Evolutionary conservation across 2,113 vertebrate genomes (phyloP), one percentile per base, ranked within the genome.

Genomic region (Apaloderma vittatum): DNA sequence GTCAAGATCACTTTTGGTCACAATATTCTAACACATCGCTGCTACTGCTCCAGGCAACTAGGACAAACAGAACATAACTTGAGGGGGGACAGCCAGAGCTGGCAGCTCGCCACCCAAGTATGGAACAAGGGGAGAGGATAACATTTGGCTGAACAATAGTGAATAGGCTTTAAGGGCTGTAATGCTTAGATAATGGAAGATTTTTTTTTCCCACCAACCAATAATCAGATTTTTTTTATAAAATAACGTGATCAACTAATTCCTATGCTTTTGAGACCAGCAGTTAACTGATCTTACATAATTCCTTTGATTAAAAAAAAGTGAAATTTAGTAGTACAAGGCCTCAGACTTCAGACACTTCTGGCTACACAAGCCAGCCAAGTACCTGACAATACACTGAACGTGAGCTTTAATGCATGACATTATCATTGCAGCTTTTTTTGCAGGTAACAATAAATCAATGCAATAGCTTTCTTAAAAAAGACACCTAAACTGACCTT

Each of bases 131-230:
- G 57, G 62, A 97, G 93, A 97, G 92, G 94, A 87, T 54, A 96
- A 95, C 96, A 94, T 96, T 98, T 88, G 94, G 85, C 81, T 76
- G 86, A 97, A 98, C 98, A 98, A 97, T 96, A 96, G 93, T 96
- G 96, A 98, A 98, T 94, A 95, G 95, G 95, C 88, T 97, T 94
- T 93, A 96, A 73, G 87, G 93, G 86, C 90, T 93, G 79, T 97
- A 94, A 97, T 86, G 86, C 82, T 88, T 90, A 93, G 96, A 97
- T 93, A 96, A 97, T 37, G 37, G 37, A 66, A 59, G 22, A 49
- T 22, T 34, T 70, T 48, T 83, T 74, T 72, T 24, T 0, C 1
- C 23, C 52, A 37, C 17, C 34, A 74, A 77, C 12, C 17, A 62
- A 19, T 21, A 72, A 80, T n/a, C 32, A 75, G 16, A 36, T 82